Evolutionary conservation across 2,888 invertebrate genomes (phyloP).

Genomic region (Pyrocoelia pectoralis): DNA sequence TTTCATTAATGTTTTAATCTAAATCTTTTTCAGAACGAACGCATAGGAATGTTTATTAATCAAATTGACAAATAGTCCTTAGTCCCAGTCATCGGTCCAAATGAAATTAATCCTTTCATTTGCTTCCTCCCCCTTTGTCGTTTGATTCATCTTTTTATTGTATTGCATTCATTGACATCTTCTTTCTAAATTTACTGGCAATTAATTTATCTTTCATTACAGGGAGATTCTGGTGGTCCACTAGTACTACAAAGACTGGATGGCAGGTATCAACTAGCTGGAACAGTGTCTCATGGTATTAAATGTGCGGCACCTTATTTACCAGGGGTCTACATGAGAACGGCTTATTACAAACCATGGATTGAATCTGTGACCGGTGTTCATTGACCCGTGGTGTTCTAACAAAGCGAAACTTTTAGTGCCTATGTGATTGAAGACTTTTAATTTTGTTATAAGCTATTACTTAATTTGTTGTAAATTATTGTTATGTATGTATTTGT

Average conservation of each 20-base stretch:
- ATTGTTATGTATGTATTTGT: constrained; percentile 33
- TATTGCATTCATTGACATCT: too few relatives aligned
- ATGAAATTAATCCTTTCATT: too few relatives aligned
- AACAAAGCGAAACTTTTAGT: constrained; percentile 23
- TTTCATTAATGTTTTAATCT: too few relatives aligned
- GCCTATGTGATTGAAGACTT: constrained; percentile 47
- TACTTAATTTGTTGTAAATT: constrained; percentile 28
- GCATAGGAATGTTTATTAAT: too few relatives aligned
- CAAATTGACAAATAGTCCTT: too few relatives aligned
- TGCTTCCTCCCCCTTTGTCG: too few relatives aligned
- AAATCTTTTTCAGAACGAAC: too few relatives aligned
- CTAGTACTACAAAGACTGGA: constrained; percentile 83
- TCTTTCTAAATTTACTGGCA: not conserved
- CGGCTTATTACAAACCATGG: constrained; percentile 92
- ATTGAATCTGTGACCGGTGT: constrained; percentile 86
- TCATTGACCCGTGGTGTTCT: constrained; percentile 56
- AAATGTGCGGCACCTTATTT: constrained; percentile 92
- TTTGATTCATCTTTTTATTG: too few relatives aligned
- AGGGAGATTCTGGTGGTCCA: constrained; percentile 95
- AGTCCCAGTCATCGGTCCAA: too few relatives aligned
- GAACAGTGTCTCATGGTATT: constrained; percentile 94
- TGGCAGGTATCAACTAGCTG: constrained; percentile 87
- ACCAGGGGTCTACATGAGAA: constrained; percentile 94
- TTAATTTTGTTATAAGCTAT: constrained; percentile 32
- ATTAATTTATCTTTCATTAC: too few relatives aligned